These are phyloP conservation scores for Stegana nigrithorax DNA, from an alignment of 2,888 invertebrate genomes.

Conservation along the genomic window DNA sequence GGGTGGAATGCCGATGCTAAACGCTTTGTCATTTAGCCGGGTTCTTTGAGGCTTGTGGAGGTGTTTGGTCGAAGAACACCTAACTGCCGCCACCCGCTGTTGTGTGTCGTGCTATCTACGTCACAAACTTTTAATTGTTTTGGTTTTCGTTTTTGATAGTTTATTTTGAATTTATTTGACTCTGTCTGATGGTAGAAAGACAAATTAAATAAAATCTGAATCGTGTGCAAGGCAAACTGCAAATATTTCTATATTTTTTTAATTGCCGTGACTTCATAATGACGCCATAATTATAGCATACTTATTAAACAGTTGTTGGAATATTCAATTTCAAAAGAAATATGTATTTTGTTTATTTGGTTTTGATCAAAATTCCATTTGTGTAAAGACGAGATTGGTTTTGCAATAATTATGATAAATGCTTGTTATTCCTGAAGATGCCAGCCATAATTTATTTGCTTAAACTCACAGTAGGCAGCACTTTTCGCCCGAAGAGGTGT, in stretches of 20 bases:
- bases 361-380: too few species aligned
- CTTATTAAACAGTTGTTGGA: background rate
- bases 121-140: background rate
- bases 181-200: too few species aligned
- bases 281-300: conserved; percentile 12
- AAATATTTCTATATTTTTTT: conserved; percentile 33
- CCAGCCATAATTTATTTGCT: too few species aligned
- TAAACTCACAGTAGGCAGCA: too few species aligned
- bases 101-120: background rate
- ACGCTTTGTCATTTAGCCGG: too few species aligned
- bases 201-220: background rate
- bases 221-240: background rate
- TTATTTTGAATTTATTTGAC: too few species aligned
- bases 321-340: background rate
- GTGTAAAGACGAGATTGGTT: too few species aligned
- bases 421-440: too few species aligned
- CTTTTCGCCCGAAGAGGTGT: too few species aligned
- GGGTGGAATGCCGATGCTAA: background rate
- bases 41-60: too few species aligned
- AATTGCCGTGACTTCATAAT: conserved; percentile 39
- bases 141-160: background rate
- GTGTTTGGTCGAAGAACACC: too few species aligned
- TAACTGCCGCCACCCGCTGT: background rate
- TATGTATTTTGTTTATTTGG: background rate
- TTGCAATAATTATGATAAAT: too few species aligned